Base-by-base conservation (phyloP, 2,113 vertebrate species). In the Cheilinus undulatus region DNA sequence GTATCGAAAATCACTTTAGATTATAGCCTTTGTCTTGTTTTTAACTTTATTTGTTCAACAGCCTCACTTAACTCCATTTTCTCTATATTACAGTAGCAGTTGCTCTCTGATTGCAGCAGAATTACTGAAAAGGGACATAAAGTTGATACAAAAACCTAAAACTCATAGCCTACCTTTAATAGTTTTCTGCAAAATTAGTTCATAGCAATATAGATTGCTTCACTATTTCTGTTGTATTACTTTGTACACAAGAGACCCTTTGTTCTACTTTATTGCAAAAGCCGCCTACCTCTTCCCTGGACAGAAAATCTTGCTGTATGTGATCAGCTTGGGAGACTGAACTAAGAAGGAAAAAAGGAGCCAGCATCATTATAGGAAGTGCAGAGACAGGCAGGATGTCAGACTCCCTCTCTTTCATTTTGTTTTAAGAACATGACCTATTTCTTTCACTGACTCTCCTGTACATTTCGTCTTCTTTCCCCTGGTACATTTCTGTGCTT, bases 371-470 rank as follows among this genome's bases (percentile, higher is more conserved):
- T 76, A 82, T 46, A 73, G 69, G 58, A 36, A 79, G 73, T 22
- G 11, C 36, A 61, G 46, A 80, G 67, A 73, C 36, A 66, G 56
- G 54, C 65, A 4, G 76, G 64, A 84, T 78, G 86, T 82, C 86
- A 87, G 48, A 73, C 56, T 73, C 45, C 52, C 45, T 81, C 56
- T 43, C 56, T 75, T 82, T 86, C 26, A 74, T 78, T 78, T 81
- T 78, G 80, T 89, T 87, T 84, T 64, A 81, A 66, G 84, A 86
- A 79, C 63, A 77, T 89, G 90, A 88, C 90, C 90, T 10, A 87
- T 89, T 92, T 91, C 85, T 81, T 87, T 81, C 78, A 78, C 61
- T 5, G 66, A 77, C 73, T 83, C 63, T 49, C 74, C 52, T 80
- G 60, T 67, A 83, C 82, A 80, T 69, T 69, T 79, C 8, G 51